phyloP scores from a whole-genome alignment of 2,113 vertebrate species.

The Psittacula cyanocephala region DNA sequence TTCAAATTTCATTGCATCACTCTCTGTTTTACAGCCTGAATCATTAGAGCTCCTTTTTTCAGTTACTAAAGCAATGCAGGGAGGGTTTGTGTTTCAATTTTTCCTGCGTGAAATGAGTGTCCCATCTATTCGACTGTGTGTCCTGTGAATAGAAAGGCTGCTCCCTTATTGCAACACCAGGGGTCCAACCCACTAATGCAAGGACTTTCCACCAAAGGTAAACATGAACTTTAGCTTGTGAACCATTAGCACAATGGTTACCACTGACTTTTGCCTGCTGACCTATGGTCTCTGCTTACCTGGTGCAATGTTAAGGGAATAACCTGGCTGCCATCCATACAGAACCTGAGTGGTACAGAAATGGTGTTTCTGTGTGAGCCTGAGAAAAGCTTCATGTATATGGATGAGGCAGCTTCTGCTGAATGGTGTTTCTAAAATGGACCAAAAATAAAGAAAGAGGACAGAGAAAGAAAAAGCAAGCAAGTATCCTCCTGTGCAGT shows the following conservation, averaged over 20 bases:
- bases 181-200: neutral
- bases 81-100: neutral
- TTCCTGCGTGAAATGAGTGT: neutral
- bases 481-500: neutral
- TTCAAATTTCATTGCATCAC: neutral
- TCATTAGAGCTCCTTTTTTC: neutral
- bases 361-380: neutral
- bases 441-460: neutral
- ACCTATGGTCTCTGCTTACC: neutral
- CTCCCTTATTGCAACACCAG: neutral
- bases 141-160: neutral
- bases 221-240: conserved; percentile 45
- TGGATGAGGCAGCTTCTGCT: neutral
- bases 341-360: neutral
- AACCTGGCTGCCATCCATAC: neutral
- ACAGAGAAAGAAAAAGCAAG: neutral
- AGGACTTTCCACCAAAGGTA: neutral
- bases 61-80: neutral
- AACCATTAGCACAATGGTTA: neutral
- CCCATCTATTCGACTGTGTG: neutral
- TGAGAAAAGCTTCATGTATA: neutral
- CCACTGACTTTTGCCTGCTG: neutral
- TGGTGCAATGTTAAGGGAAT: neutral
- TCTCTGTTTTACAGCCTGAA: neutral
- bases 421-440: neutral